phyloP scores from a whole-genome alignment of 1,140 invertebrate species.

The Leptonema lineaticorne region DNA sequence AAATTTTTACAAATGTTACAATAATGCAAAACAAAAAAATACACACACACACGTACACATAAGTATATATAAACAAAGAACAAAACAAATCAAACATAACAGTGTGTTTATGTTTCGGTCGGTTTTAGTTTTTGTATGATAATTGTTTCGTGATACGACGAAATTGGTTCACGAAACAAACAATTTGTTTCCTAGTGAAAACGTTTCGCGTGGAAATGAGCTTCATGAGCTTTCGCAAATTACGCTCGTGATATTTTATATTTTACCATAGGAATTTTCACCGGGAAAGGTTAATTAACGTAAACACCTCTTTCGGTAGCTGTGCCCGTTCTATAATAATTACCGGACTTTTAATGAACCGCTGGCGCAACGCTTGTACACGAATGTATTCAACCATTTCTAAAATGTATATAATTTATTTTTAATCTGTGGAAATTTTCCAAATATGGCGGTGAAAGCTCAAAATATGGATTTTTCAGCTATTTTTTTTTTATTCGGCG shows the following conservation, averaged over 20 bases:
- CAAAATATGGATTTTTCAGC: too few relatives aligned
- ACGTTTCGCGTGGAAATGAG: conserved; percentile 13
- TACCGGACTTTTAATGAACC: not conserved
- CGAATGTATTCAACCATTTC: too few relatives aligned
- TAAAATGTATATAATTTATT: too few relatives aligned
- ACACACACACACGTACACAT: too few relatives aligned
- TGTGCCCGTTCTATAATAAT: not conserved
- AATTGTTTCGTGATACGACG: conserved; percentile 9
- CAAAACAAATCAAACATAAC: not conserved
- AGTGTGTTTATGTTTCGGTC: not conserved
- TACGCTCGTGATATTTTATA: conserved; percentile 23
- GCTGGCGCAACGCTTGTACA: too few relatives aligned
- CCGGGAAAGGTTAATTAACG: conserved; percentile 8
- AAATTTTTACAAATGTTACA: too few relatives aligned
- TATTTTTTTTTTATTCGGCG: too few relatives aligned
- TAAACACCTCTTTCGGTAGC: conserved; percentile 4
- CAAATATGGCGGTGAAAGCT: too few relatives aligned
- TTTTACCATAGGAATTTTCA: conserved; percentile 13
- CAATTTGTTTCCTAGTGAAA: conserved; percentile 16
- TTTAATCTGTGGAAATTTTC: too few relatives aligned
- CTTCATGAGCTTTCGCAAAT: conserved; percentile 26
- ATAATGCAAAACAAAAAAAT: too few relatives aligned
- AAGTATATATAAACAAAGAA: not conserved
- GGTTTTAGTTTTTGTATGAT: conserved; percentile 11
- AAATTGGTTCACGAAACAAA: conserved; percentile 11